Percentiles rank a stretch among this genome's conserved stretches.
Conservation (phyloP, 2,888 invertebrate genomes). For the Drosophila limbata region DNA sequence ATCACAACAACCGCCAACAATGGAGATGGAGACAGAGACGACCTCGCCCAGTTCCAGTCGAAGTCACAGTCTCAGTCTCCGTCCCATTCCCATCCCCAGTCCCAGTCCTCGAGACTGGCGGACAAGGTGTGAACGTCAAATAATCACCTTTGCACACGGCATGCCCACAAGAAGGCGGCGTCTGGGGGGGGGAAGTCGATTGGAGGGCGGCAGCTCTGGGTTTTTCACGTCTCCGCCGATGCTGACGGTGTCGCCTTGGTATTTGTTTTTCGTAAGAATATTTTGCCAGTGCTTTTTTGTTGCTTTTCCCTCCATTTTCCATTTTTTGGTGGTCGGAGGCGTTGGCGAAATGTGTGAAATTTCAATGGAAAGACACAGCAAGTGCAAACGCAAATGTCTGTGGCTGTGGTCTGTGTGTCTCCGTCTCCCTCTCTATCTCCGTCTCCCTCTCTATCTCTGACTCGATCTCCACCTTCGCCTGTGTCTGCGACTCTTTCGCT, state of each 20-base stretch:
- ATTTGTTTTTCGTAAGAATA: slow-evolving; percentile 74
- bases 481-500: slow-evolving; percentile 28
- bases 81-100: slow-evolving; percentile 4
- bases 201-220: slow-evolving; percentile 23
- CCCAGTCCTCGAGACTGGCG: slow-evolving; percentile 42
- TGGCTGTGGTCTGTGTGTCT: slow-evolving; percentile 44
- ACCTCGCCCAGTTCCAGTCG: slow-evolving; percentile 53
- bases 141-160: slow-evolving; percentile 75
- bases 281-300: slow-evolving; percentile 46
- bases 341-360: slow-evolving; percentile 66
- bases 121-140: slow-evolving; percentile 80
- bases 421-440: neutral
- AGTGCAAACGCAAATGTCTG: slow-evolving; percentile 35
- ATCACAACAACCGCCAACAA: slow-evolving; percentile 74
- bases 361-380: slow-evolving; percentile 58
- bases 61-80: slow-evolving; percentile 13
- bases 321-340: slow-evolving; percentile 27
- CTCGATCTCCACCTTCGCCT: neutral
- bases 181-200: slow-evolving; percentile 24
- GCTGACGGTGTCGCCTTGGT: slow-evolving; percentile 41
- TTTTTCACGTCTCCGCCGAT: slow-evolving; percentile 39
- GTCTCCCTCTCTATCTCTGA: neutral
- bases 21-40: slow-evolving; percentile 41
- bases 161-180: slow-evolving; percentile 43
- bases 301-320: neutral